Evolutionary conservation across 2,888 invertebrate species (phyloP).

Genomic region (Pocota personata): DNA sequence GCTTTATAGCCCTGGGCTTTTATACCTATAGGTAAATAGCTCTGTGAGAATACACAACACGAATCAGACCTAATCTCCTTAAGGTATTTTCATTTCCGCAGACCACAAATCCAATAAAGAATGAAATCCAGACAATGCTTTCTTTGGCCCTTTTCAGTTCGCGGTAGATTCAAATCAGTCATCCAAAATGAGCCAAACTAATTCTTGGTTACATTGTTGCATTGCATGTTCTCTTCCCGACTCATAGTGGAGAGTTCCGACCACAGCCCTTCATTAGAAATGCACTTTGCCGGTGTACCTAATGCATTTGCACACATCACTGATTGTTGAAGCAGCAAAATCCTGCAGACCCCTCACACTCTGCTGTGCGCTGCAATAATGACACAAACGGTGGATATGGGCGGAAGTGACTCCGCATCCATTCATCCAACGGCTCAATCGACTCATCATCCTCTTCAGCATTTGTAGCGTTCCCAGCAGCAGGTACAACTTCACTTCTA

Average conservation of each 20-base stretch:
- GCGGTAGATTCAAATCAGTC: background rate
- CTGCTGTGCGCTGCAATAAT: constrained; percentile 33
- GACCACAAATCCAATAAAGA: constrained; percentile 2
- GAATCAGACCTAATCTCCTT: background rate
- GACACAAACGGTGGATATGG: constrained; percentile 44
- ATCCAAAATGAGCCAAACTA: constrained; percentile 17
- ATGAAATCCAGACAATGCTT: background rate
- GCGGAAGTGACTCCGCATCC: constrained; percentile 5
- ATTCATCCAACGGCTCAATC: constrained; percentile 7
- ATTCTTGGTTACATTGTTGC: constrained; percentile 11
- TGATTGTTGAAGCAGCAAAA: constrained; percentile 42
- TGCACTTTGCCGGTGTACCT: constrained; percentile 11
- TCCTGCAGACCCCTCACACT: background rate
- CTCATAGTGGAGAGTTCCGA: background rate
- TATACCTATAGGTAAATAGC: no score
- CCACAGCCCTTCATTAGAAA: constrained; percentile 36
- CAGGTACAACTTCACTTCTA: constrained; percentile 47
- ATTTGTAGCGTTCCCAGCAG: constrained; percentile 17
- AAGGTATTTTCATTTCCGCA: background rate
- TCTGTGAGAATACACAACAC: no score
- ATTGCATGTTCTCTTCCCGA: background rate
- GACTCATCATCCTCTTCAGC: constrained; percentile 47
- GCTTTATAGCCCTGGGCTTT: no score
- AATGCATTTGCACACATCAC: constrained; percentile 4
- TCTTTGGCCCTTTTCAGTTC: background rate